Percentiles rank a stretch among this genome's conserved stretches.
phyloP scores from a whole-genome alignment of 2,113 vertebrate genomes.

The Turdus rufiventris region DNA sequence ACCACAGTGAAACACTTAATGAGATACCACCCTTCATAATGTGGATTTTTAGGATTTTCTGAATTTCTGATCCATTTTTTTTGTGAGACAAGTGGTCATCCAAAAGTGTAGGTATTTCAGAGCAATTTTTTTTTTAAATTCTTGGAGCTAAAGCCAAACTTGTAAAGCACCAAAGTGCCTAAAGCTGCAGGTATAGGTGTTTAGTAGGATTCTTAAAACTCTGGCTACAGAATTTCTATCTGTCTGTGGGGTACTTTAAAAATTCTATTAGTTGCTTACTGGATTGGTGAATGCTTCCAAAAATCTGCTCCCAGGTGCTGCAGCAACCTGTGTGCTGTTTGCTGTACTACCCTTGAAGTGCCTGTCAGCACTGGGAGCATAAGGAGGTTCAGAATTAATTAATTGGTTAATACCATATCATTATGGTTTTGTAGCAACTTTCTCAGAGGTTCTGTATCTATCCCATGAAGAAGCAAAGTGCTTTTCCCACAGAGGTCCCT shows the following conservation, averaged over 20 bases:
- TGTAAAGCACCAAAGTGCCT: background rate
- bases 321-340: background rate
- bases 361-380: background rate
- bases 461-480: background rate
- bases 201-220: background rate
- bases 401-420: background rate
- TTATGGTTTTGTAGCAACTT: slow-evolving; percentile 15
- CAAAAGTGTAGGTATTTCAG: background rate
- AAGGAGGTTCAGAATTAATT: background rate
- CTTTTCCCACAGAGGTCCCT: background rate
- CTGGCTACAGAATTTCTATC: background rate
- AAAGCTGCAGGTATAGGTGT: background rate
- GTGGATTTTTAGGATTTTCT: background rate
- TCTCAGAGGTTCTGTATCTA: slow-evolving; percentile 18
- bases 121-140: background rate
- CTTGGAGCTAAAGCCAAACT: background rate
- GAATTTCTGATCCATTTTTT: background rate
- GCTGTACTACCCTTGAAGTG: background rate
- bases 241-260: background rate
- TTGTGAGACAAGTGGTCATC: background rate
- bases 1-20: background rate
- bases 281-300: background rate
- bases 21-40: background rate
- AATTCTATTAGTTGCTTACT: background rate
- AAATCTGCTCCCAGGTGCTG: background rate